These are phyloP conservation scores for Aldabrachelys gigantea DNA, from an alignment of 2,113 vertebrate genomes.

Conservation along the genomic window DNA sequence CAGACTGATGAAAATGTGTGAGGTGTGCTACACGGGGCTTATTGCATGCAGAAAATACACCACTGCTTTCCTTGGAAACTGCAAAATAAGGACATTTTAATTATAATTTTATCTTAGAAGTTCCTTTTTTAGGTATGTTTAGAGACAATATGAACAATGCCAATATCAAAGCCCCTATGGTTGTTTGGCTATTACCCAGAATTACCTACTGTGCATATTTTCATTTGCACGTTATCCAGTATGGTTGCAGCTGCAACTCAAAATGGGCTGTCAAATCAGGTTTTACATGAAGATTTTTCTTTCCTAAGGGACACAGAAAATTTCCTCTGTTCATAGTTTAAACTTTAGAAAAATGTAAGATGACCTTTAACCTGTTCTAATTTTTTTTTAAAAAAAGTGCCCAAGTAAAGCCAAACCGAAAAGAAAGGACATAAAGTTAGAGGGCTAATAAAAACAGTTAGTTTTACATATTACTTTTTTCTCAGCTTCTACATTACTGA, in stretches of 20 bases:
- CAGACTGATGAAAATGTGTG: not conserved
- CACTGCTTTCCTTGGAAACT: not conserved
- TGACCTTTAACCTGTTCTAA: not conserved
- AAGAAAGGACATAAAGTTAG: not conserved
- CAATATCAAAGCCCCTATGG: not conserved
- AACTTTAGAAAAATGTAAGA: conserved; percentile 13
- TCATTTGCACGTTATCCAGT: not conserved
- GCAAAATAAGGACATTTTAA: not conserved
- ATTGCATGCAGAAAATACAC: not conserved
- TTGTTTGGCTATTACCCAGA: not conserved
- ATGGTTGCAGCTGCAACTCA: not conserved
- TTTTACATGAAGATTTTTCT: not conserved
- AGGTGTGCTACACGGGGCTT: not conserved
- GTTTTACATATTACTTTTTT: not conserved
- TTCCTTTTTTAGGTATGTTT: not conserved
- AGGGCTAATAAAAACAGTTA: not conserved
- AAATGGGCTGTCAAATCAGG: not conserved
- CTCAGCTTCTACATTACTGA: not conserved
- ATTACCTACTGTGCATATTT: not conserved
- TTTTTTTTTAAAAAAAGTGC: not conserved
- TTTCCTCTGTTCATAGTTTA: not conserved
- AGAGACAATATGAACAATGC: not conserved
- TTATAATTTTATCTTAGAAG: not conserved
- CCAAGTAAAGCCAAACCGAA: conserved; percentile 13
- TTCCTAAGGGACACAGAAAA: not conserved